Evolutionary conservation across 1,140 invertebrate genomes (phyloP).

Genomic region (Neodiprion lecontei): DNA sequence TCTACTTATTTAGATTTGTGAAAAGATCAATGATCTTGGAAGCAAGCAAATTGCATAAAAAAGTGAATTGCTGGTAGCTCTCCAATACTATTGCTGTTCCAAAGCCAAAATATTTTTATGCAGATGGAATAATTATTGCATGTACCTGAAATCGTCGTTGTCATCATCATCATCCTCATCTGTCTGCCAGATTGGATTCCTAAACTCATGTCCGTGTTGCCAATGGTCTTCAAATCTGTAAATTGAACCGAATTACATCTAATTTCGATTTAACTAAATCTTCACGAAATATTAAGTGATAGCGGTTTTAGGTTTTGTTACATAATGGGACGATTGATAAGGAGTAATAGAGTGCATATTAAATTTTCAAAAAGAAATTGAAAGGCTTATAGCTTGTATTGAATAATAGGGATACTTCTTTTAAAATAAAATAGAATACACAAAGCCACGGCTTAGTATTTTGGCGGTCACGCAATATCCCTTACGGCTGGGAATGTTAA

Average conservation of each 20-base stretch:
- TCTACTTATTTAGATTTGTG: too few species aligned
- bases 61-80: too few species aligned
- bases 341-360: neutral
- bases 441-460: too few species aligned
- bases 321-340: neutral
- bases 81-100: too few species aligned
- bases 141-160: conserved; percentile 41
- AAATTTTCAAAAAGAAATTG: neutral
- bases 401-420: too few species aligned
- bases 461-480: too few species aligned
- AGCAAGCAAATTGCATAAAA: too few species aligned
- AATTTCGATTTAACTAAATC: neutral
- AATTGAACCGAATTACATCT: neutral
- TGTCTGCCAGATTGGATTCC: conserved; percentile 51
- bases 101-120: neutral
- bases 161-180: conserved; percentile 46
- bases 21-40: too few species aligned
- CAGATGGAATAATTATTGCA: neutral
- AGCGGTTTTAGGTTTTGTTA: neutral
- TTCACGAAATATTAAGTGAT: neutral
- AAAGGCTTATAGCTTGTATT: neutral
- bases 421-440: too few species aligned
- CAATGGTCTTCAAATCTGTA: conserved; percentile 36
- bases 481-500: neutral
- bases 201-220: conserved; percentile 36